phyloP scores from a whole-genome alignment of 2,888 invertebrate genomes.

The Acleris cristana region DNA sequence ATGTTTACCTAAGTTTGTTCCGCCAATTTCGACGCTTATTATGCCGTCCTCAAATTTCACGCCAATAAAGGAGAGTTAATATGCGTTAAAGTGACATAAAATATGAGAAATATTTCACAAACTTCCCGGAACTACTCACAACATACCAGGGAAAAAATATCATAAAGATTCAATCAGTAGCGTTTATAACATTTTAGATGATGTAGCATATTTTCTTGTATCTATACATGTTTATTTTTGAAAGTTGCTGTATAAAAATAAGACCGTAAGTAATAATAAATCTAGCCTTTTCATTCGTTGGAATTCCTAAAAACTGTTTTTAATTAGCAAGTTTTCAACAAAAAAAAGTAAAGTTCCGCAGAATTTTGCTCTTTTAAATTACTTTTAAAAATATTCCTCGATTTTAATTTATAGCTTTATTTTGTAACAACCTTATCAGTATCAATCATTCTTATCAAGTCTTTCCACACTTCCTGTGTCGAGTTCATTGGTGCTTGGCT shows the following conservation, averaged over 20 bases:
- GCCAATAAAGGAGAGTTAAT: constrained; percentile 55
- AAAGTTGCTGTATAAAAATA: too few relatives aligned
- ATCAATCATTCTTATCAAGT: constrained; percentile 24
- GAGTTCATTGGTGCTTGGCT: constrained; percentile 17
- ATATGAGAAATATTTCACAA: neutral
- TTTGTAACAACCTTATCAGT: constrained; percentile 8
- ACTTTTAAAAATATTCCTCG: neutral
- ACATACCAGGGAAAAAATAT: too few relatives aligned
- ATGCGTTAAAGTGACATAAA: constrained; percentile 56
- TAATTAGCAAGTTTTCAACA: too few relatives aligned
- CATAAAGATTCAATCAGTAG: too few relatives aligned
- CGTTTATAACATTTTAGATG: too few relatives aligned
- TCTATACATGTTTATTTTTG: too few relatives aligned
- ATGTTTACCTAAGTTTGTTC: constrained; percentile 47
- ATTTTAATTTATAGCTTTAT: neutral
- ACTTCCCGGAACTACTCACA: neutral
- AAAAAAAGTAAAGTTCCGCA: too few relatives aligned
- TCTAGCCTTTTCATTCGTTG: too few relatives aligned
- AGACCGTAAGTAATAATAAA: too few relatives aligned
- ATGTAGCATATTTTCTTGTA: too few relatives aligned
- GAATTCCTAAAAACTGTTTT: too few relatives aligned
- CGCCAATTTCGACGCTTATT: constrained; percentile 68
- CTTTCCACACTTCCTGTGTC: constrained; percentile 8
- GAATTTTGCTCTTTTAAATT: too few relatives aligned
- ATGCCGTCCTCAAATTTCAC: constrained; percentile 58